phyloP scores from a whole-genome alignment of 2,113 vertebrate genomes.

The Cardinalis cardinalis region DNA sequence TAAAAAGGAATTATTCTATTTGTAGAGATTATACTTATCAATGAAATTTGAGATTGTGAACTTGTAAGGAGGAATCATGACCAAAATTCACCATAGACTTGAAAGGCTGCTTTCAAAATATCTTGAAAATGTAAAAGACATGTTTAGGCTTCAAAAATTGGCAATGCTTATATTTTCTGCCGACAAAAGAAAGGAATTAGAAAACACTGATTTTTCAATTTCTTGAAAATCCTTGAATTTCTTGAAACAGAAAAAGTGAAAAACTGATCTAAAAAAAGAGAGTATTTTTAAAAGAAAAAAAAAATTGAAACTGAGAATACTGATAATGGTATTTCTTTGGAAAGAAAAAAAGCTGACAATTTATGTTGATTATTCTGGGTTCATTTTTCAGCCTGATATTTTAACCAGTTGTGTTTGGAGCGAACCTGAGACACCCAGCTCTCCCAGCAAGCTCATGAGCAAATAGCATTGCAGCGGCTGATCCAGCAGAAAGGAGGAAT shows the following conservation, averaged over 20 bases:
- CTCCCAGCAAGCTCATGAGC: neutral
- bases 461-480: fast-evolving
- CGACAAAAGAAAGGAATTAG: neutral
- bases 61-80: neutral
- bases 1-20: neutral
- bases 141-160: neutral
- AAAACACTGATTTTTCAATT: neutral
- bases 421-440: neutral
- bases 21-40: neutral
- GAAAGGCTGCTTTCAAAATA: neutral
- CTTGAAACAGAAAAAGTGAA: neutral
- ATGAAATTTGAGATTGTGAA: neutral
- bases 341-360: neutral
- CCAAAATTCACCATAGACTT: neutral
- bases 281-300: neutral
- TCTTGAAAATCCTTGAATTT: neutral
- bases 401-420: neutral
- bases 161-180: neutral
- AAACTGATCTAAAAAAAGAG: neutral
- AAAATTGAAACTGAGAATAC: neutral
- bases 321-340: neutral
- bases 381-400: neutral
- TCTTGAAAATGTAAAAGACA: neutral
- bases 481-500: neutral
- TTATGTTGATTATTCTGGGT: neutral